Conservation (phyloP, 2,888 invertebrate species). For the Acleris cristana region DNA sequence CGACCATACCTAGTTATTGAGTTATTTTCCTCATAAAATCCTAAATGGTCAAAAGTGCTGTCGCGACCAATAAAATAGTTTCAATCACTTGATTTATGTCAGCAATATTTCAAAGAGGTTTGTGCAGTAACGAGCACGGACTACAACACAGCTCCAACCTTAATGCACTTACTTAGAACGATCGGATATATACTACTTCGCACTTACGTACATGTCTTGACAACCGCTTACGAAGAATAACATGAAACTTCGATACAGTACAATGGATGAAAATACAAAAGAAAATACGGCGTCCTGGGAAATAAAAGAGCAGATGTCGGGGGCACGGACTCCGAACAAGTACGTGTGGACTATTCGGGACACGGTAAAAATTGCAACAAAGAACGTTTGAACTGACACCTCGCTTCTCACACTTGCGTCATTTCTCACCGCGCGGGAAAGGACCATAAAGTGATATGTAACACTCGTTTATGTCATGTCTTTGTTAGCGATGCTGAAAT, state of each 20-base stretch:
- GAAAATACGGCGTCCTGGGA: slow-evolving; percentile 55
- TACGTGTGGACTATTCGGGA: slow-evolving; percentile 37
- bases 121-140: too few relatives aligned
- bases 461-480: slow-evolving; percentile 32
- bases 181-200: slow-evolving; percentile 17
- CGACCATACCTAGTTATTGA: too few relatives aligned
- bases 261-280: slow-evolving; percentile 56
- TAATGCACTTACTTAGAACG: slow-evolving; percentile 8
- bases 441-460: slow-evolving; percentile 36
- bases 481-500: slow-evolving; percentile 32
- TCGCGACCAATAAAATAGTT: too few relatives aligned
- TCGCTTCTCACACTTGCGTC: slow-evolving; percentile 15
- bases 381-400: slow-evolving; percentile 25
- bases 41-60: too few relatives aligned
- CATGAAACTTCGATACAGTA: slow-evolving; percentile 50
- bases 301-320: slow-evolving; percentile 61
- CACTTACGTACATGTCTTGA: slow-evolving; percentile 28
- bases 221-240: slow-evolving; percentile 42
- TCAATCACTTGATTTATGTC: too few relatives aligned
- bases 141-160: not conserved
- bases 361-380: slow-evolving; percentile 38
- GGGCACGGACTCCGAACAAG: slow-evolving; percentile 49
- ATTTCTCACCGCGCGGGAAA: slow-evolving; percentile 26
- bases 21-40: too few relatives aligned
- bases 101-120: too few relatives aligned